These are phyloP conservation scores for Thalassarche chlororhynchos DNA, from an alignment of 2,113 vertebrate species.

Conservation along the genomic window DNA sequence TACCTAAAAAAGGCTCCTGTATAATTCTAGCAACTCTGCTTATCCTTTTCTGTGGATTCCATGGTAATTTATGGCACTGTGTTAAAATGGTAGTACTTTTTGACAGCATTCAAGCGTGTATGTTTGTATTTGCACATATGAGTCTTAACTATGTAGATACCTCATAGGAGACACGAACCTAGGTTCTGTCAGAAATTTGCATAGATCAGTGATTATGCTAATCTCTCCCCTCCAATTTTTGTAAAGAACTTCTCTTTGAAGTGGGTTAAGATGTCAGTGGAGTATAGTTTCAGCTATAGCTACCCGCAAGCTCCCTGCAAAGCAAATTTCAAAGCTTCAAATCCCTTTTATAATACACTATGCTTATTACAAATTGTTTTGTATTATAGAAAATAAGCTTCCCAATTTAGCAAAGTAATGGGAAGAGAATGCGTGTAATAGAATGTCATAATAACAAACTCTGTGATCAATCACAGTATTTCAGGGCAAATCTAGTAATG, in stretches of 20 bases:
- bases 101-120: neutral
- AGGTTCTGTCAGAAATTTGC: neutral
- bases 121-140: neutral
- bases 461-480: neutral
- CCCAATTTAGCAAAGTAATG: constrained; percentile 10
- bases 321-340: constrained; percentile 3
- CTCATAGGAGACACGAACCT: neutral
- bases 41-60: neutral
- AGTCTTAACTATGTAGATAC: neutral
- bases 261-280: neutral
- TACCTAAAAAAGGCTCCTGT: neutral
- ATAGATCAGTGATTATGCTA: neutral
- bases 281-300: neutral
- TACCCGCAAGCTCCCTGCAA: neutral
- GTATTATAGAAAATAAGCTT: constrained; percentile 18
- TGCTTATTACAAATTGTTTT: constrained; percentile 15
- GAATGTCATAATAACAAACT: constrained; percentile 26
- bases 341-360: neutral
- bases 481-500: constrained; percentile 2
- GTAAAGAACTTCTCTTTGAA: neutral
- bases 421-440: constrained; percentile 22
- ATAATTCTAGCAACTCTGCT: neutral
- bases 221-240: neutral
- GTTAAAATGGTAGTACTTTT: neutral
- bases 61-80: neutral